Conservation (phyloP, 2,797 vertebrate genomes). For the Schizopygopsis pylzovi region DNA sequence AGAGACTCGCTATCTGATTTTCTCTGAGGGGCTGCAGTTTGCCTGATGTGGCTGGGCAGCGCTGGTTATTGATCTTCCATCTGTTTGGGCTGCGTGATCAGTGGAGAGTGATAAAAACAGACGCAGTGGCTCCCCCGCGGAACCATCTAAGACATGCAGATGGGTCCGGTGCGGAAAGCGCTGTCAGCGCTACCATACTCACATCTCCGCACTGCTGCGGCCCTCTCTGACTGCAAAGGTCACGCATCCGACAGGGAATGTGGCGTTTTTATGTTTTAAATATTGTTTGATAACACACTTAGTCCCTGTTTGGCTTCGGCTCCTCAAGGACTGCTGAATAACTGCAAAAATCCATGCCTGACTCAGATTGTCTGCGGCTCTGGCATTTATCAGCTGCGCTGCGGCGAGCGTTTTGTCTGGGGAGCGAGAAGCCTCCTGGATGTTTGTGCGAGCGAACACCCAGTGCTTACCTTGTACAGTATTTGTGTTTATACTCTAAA, state of each 20-base stretch:
- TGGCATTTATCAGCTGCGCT: conserved; percentile 61
- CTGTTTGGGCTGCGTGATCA: conserved; percentile 61
- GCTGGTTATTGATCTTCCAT: conserved; percentile 66
- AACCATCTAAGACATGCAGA: conserved; percentile 55
- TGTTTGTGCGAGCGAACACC: conserved; percentile 54
- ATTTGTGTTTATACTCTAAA: conserved; percentile 43
- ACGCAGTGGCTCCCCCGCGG: conserved; percentile 43
- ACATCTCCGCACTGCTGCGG: conserved; percentile 6
- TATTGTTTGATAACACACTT: conserved; percentile 55
- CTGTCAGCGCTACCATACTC: conserved; percentile 7
- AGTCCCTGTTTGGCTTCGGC: conserved; percentile 37
- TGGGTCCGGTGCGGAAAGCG: conserved; percentile 37
- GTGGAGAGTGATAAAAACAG: conserved; percentile 63
- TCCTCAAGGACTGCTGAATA: conserved; percentile 53
- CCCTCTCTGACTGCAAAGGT: conserved; percentile 60
- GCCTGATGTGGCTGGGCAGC: conserved; percentile 56
- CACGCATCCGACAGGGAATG: conserved; percentile 51
- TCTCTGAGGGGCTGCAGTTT: conserved; percentile 55
- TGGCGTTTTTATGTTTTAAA: conserved; percentile 58
- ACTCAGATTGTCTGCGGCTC: conserved; percentile 41
- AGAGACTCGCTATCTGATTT: conserved; percentile 58
- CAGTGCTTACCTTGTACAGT: conserved; percentile 29
- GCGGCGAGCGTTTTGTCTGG: conserved; percentile 36
- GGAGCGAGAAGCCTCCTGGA: conserved; percentile 50
- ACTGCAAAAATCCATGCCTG: conserved; percentile 51